These are phyloP conservation scores for Ommatoiulus sabulosus DNA, from an alignment of 2,888 invertebrate species.

Conservation along the genomic window DNA sequence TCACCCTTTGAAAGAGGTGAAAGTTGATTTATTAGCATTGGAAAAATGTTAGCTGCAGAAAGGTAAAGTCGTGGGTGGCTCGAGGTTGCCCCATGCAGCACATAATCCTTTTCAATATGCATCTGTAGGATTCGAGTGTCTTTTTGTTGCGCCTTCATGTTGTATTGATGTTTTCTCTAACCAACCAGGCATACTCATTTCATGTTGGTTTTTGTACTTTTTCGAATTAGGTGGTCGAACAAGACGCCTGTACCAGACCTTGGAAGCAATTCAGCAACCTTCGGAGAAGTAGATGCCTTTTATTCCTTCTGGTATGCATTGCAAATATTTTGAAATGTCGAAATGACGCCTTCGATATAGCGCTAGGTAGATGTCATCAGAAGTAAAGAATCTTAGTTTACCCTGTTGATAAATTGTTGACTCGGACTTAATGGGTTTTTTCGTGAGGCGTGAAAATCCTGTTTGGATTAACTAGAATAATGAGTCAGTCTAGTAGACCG, in stretches of 20 bases:
- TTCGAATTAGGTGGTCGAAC: slow-evolving; percentile 84
- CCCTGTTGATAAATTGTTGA: not conserved
- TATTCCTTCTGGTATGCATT: slow-evolving; percentile 92
- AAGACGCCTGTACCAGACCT: slow-evolving; percentile 86
- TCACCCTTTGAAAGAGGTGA: not conserved
- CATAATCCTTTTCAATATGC: slow-evolving; percentile 5
- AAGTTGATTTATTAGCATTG: slow-evolving; percentile 31
- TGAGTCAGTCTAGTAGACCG: not conserved
- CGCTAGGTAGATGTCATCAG: slow-evolving; percentile 38
- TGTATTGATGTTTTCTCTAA: not conserved
- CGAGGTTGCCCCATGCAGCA: slow-evolving; percentile 25
- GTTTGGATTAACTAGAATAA: slow-evolving; percentile 25
- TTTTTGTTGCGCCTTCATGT: slow-evolving; percentile 16
- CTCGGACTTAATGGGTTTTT: not conserved
- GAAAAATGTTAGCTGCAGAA: not conserved
- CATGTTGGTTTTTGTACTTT: slow-evolving; percentile 11
- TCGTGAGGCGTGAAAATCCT: not conserved
- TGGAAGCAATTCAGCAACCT: slow-evolving; percentile 79
- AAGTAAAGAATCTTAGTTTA: slow-evolving; percentile 9
- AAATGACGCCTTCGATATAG: slow-evolving; percentile 25
- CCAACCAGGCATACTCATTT: not conserved
- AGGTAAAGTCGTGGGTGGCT: slow-evolving; percentile 42
- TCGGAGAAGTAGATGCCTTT: slow-evolving; percentile 91
- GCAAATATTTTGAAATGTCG: slow-evolving; percentile 45
- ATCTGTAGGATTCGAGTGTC: slow-evolving; percentile 38